Base-by-base conservation (phyloP, 2,797 vertebrate species). In the Molossus molossus region DNA sequence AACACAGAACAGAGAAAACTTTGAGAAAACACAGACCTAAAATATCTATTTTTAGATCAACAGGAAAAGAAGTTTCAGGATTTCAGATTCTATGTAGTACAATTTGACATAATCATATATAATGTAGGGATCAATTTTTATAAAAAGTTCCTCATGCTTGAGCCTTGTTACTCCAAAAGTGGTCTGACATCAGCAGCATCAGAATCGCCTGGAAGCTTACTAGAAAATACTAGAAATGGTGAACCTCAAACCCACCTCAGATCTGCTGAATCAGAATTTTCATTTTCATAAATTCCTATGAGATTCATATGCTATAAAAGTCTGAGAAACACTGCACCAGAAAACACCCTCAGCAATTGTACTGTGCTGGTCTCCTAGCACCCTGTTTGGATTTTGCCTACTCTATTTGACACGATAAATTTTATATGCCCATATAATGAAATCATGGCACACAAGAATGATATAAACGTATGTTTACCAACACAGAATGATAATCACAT, bases 241-340 rank as follows among this genome's bases (percentile, higher is more conserved):
- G 58, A 75, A 27, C n/a, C 45, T 77, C 53, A 87, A 58, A 25
- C 45, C 37, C 17, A 60, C 50, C 18, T 48, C 58, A 60, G 37
- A 58, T 12, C 14, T 37, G 27, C 48, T 77, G 37, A 79, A 50
- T 48, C 20, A 89, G 72, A 50, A 27, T 45, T 81, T 92, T 57
- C 23, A 72, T 88, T 92, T 88, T 65, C 64, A 65, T 89, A 48
- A 70, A 79, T 69, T 37, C 33, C 72, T 64, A 21, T n/a, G 86
- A 65, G 25, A 40, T 25, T 79, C 23, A 55, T 1, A 57, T 9
- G 14, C n/a, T 64, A 12, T 85, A 20, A 40, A 88, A 50, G 27
- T 45, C 15, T 57, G 58, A 65, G 40, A 72, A 80, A 50, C 80
- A 50, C 23, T 21, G 10, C 14, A 10, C 13, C 65, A 79, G 37